Base-by-base conservation (phyloP, 2,888 invertebrate genomes). In the Cheilosia impressa region DNA sequence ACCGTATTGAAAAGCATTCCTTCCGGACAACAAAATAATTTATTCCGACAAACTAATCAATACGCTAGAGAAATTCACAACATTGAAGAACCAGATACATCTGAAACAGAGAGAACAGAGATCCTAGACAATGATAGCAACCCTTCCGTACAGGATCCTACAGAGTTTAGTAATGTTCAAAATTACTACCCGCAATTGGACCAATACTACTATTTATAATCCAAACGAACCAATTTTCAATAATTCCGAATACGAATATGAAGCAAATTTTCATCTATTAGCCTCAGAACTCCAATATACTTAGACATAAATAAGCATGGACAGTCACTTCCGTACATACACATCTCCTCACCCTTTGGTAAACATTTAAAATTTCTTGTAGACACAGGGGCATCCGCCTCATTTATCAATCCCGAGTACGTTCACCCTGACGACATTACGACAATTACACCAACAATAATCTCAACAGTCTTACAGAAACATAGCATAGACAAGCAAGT, bases 351-450 rank as follows among this genome's bases (percentile, higher is more conserved):
- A 15, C 69, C 69, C 1, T 69, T 69, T n/a, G 69, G 57, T 0
- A 69, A 43, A 22, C 15, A 2, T 0, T 50, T 62, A 13, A 73
- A 73, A 45, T 73, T 73, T 1, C 13, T 73, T 9, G 41, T 63
- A n/a, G 73, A 63, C 13, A 63, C 73, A 17, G 53, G 43, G 10
- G 45, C 63, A 9, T 73, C 63, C 4, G 13, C 55, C 2, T 73
- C 73, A 3, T 72, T 50, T 38, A 38, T 73, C 2, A 72, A 72
- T 13, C 52, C 52, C n/a, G 43, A 73, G 45, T 73, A 63, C n/a
- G 34, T 73, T n/a, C 72, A 73, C 34, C 62, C 62, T 4, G 43
- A 63, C 13, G 55, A 73, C 31, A 41, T 73, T 10, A 17, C 45
- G 19, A 53, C 10, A 63, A 75, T 22, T 13, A 31, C 7, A 5